Percentiles rank a stretch among this genome's conserved stretches.
These are phyloP conservation scores for Chrysogorgia sp. DNA, from an alignment of 92 coral and sea anemone species.

Conservation along the genomic window DNA sequence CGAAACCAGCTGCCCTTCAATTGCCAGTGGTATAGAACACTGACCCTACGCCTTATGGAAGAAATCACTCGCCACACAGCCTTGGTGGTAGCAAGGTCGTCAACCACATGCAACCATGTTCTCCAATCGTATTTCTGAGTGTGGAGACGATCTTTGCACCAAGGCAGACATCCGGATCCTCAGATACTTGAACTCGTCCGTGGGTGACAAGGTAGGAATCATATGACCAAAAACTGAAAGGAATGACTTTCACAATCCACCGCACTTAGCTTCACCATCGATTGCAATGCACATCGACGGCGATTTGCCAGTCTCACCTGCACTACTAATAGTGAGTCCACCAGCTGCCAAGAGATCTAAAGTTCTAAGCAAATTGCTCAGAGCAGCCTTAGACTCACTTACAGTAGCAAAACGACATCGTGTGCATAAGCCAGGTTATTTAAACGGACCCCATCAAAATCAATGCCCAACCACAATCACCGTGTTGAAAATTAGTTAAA, in stretches of 20 bases:
- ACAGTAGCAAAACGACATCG: background rate
- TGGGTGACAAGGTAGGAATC: background rate
- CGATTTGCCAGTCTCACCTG: constrained; percentile 22
- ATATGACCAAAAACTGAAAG: background rate
- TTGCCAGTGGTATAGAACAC: no score
- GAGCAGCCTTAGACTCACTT: background rate
- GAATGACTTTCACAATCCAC: constrained; percentile 5
- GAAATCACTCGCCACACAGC: no score
- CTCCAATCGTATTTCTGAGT: no score
- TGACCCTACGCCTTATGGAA: no score
- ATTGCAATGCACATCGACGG: background rate
- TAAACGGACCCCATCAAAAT: background rate
- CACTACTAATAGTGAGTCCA: background rate
- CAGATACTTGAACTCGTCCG: background rate
- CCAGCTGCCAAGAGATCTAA: background rate
- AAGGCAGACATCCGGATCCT: background rate
- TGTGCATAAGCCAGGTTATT: constrained; percentile 2
- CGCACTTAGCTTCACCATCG: constrained; percentile 15
- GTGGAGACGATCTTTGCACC: no score
- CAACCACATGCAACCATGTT: no score
- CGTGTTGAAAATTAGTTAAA: background rate
- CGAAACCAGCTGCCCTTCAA: no score
- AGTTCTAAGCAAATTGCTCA: background rate
- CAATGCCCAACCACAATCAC: background rate
- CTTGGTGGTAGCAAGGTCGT: no score